Base-by-base conservation (phyloP, 2,113 vertebrate species). In the Aegypius monachus region DNA sequence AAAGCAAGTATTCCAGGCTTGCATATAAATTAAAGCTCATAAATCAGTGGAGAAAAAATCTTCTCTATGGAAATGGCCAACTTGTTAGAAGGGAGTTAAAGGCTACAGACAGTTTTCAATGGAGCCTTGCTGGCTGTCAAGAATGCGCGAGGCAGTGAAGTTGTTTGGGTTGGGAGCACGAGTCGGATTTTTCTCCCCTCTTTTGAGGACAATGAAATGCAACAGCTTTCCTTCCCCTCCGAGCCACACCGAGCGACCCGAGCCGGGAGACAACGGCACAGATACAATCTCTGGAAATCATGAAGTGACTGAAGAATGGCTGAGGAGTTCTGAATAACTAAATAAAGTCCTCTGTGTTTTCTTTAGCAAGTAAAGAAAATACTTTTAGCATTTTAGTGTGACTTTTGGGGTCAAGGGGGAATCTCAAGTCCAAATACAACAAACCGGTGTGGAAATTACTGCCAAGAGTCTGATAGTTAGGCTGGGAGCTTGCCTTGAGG, bases 301-400 rank as follows among this genome's bases (percentile, higher is more conserved):
- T n/a, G 82, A 94, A 97, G 96, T 83, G 93, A 95, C 93, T 93
- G 67, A 83, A 96, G 94, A 96, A 93, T 36, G 91, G 93, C 94
- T 91, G 92, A 96, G 93, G 88, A 97, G 96, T 89, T 97, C 97
- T 67, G 81, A 96, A 97, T 97, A 97, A 97, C 96, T 96, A 97
- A 96, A 97, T 91, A 87, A 96, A 96, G 94, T 80, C 86, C 81
- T 88, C 95, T 94, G 95, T 98, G 96, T 97, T 98, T 98, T 97
- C 96, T 98, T 97, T 98, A 95, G 93, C 94, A 94, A 98, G 97
- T 96, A 98, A 98, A 98, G 97, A 98, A 98, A 98, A 98, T 96
- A 98, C 97, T 97, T 98, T 91, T 95, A 97, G 95, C 90, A 29
- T 97, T 98, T 98, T 97, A 97, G 96, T 94, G 96, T 97, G 94